Evolutionary conservation across 2,888 invertebrate genomes (phyloP), one percentile per base, ranked within the genome.

Genomic region (Willowsia nigromaculata): DNA sequence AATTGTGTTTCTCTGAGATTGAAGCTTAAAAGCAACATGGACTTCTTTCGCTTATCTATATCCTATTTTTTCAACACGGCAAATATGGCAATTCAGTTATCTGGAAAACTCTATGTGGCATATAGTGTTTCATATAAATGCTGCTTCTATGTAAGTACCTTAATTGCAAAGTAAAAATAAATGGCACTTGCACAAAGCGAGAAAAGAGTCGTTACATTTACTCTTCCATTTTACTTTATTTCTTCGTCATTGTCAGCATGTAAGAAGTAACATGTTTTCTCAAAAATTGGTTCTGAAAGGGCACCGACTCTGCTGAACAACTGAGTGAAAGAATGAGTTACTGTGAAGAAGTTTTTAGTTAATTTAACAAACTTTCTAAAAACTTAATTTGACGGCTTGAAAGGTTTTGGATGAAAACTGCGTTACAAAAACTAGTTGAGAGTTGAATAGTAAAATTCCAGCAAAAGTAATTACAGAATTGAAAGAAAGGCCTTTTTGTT

Each of bases 91-190:
- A 27, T 22, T 22, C 59, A 27, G 9, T 43, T 43, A 43, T 18
- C n/a, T 6, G 4, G 13, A 13, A 18, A 37, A 37, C 30, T 30
- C 27, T 30, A 27, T 2, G 11, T 62, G 22, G 15, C 27, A 6
- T 30, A 15, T 2, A 62, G n/a, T 4, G 22, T 13, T 37, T 4
- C 11, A 9, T 40, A 25, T 47, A 47, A 13, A 47, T 30, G 11
- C 50, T 50, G n/a, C 47, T 76, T 13, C 25, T 47, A 4, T 4
- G 47, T 27, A 50, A 50, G 47, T 47, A 76, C 74, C 59, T 85
- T 76, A 85, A 85, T 85, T 85, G 85, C 76, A 85, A 74, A 74
- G 85, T 59, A 76, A 85, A 85, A 85, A 25, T 53, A 85, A 85
- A 74, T 85, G 74, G 56, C 43, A 27, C 0, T n/a, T 2, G 40